Conservation (phyloP, 2,113 vertebrate species). For the Centropristis striata region DNA sequence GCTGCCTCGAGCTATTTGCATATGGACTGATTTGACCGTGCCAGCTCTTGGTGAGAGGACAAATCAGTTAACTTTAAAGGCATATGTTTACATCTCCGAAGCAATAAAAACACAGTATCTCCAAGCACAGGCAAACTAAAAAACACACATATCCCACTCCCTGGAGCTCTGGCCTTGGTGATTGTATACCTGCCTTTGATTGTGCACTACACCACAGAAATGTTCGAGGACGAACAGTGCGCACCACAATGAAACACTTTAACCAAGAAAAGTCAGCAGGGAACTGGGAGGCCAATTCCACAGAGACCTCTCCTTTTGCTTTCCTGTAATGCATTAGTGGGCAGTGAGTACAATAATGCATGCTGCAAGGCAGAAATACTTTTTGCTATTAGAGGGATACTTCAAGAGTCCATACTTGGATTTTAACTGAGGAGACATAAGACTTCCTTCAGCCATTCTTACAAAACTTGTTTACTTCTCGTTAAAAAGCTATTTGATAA, state of each 20-base stretch:
- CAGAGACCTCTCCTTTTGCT: slow-evolving; percentile 10
- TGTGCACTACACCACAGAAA: background rate
- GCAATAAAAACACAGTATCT: background rate
- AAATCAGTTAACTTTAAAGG: slow-evolving; percentile 4
- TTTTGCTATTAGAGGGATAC: slow-evolving; percentile 10
- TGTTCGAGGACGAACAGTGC: slow-evolving; percentile 1
- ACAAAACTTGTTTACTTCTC: background rate
- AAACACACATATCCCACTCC: slow-evolving; percentile 3
- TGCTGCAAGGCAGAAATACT: slow-evolving; percentile 25
- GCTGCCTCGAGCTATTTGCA: slow-evolving; percentile 25
- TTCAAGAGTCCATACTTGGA: background rate
- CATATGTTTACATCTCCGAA: slow-evolving; percentile 4
- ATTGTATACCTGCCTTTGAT: slow-evolving; percentile 42
- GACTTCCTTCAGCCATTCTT: background rate
- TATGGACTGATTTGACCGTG: slow-evolving; percentile 16
- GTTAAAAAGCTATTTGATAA: too few species aligned
- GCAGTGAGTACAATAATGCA: slow-evolving; percentile 3
- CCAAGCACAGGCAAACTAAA: slow-evolving; percentile 2
- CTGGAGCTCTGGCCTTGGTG: slow-evolving; percentile 30
- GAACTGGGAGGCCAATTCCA: slow-evolving; percentile 25
- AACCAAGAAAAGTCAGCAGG: slow-evolving; percentile 19
- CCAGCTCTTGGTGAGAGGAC: background rate
- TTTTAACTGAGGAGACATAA: background rate
- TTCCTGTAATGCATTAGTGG: slow-evolving; percentile 29
- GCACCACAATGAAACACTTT: slow-evolving; percentile 8